These are phyloP conservation scores for Mastigias papua DNA, from an alignment of 30 jellyfish, hydroid and myxozoan genomes.

Conservation along the genomic window DNA sequence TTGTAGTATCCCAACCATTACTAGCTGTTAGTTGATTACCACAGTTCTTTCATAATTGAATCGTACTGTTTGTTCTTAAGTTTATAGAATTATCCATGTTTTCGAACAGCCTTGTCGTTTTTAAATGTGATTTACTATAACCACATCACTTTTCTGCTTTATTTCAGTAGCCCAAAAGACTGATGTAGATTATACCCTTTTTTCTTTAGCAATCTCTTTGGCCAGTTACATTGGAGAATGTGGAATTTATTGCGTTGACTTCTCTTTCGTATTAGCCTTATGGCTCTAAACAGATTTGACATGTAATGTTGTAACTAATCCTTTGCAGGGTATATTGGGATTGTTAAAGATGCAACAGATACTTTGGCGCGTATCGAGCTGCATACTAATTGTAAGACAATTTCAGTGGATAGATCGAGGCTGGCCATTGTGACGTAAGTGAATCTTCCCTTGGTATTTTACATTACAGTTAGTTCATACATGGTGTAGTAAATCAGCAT, in stretches of 20 bases:
- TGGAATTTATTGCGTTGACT: not conserved
- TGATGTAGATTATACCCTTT: not conserved
- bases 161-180: too few relatives aligned
- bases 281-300: not conserved
- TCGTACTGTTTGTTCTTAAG: too few relatives aligned
- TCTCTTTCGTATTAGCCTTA: not conserved
- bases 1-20: too few relatives aligned
- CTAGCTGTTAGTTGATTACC: too few relatives aligned
- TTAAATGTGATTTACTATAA: too few relatives aligned
- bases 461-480: too few relatives aligned
- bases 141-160: too few relatives aligned
- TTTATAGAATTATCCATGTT: too few relatives aligned
- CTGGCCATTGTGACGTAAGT: slow-evolving; percentile 88
- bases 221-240: not conserved
- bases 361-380: slow-evolving; percentile 98
- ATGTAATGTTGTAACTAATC: not conserved
- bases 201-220: not conserved
- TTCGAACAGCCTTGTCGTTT: too few relatives aligned
- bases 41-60: too few relatives aligned
- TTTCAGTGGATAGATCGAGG: slow-evolving; percentile 98
- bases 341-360: slow-evolving; percentile 97
- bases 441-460: too few relatives aligned
- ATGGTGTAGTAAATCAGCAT: too few relatives aligned
- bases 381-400: slow-evolving; percentile 97
- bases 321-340: slow-evolving; percentile 94